phyloP scores from a whole-genome alignment of 2,113 vertebrate genomes.

The Cheilinus undulatus region DNA sequence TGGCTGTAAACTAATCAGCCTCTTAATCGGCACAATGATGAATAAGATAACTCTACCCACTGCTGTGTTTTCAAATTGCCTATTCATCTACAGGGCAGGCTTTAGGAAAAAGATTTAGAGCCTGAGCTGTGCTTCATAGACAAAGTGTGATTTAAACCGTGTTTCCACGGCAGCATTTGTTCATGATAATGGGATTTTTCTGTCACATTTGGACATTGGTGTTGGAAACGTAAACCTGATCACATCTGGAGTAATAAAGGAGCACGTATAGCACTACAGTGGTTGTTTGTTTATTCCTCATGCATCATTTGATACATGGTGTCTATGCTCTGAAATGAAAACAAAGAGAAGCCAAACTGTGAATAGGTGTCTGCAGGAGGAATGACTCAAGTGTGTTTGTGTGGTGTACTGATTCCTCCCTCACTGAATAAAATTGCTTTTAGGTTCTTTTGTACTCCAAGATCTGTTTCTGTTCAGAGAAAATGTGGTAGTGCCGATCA shows the following conservation, averaged over 20 bases:
- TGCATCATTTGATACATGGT: background rate
- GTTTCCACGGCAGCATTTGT: slow-evolving; percentile 31
- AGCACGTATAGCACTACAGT: background rate
- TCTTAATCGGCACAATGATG: slow-evolving; percentile 74
- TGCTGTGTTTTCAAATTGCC: slow-evolving; percentile 81
- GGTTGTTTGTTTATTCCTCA: slow-evolving; percentile 12
- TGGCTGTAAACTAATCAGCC: slow-evolving; percentile 68
- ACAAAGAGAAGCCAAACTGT: slow-evolving; percentile 23
- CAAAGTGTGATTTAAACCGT: slow-evolving; percentile 58
- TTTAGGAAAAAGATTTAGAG: slow-evolving; percentile 47
- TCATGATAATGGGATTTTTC: slow-evolving; percentile 34
- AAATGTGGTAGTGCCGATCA: too few species aligned
- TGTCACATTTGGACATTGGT: slow-evolving; percentile 41
- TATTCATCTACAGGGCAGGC: slow-evolving; percentile 73
- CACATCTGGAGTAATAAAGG: slow-evolving; percentile 16
- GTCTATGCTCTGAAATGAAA: slow-evolving; percentile 2
- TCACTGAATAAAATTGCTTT: slow-evolving; percentile 16
- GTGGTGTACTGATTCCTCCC: slow-evolving; percentile 14
- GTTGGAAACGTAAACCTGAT: slow-evolving; percentile 33
- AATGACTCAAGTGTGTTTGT: slow-evolving; percentile 15
- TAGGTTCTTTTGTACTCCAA: background rate
- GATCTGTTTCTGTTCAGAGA: background rate
- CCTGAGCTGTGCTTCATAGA: slow-evolving; percentile 47
- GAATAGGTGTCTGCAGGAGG: slow-evolving; percentile 20
- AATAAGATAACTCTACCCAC: slow-evolving; percentile 75